Base-by-base conservation (phyloP, 2,113 vertebrate species). In the Brienomyrus brachyistius region DNA sequence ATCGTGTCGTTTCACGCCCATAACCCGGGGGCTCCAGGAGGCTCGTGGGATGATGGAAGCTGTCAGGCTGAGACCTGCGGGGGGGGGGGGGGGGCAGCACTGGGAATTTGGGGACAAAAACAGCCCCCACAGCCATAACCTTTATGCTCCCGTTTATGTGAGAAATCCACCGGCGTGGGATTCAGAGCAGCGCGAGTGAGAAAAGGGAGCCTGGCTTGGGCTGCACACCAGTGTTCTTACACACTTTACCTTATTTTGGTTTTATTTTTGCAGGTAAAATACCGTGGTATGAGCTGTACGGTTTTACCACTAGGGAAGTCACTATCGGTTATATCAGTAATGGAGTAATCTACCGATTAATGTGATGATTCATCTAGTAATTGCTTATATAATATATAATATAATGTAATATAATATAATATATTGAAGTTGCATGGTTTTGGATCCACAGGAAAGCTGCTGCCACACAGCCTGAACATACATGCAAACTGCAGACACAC, bases 1-100 rank as follows among this genome's bases (percentile, higher is more conserved):
- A 54, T 90, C 88, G 56, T 70, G 85, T 89, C 82, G 86, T 87
- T 91, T 91, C 66, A 90, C 54, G 83, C 89, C 89, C 35, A 52
- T 83, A 74, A 74, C 27, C 27, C 11, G 4, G 27, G 11, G 27
- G 66, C 27, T 35, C 4, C 3, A 31, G 66, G 70, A 89, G 88
- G 87, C 89, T 74, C 86, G 70, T 88, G 92, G 70, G 31, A 31
- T 1, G 27, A 2, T 19, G 74, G 77, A 62, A 88, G 43, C 54
- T 87, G 31, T 40, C 77, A 43, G 13, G 6, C 43, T 47, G 77
- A 31, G 19, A 45, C 2, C 17, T 3, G 77, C 1, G 43, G 1
- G 70, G 70, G 5, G 35, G 2, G 13, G 10, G n/a, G 13, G 35
- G 2, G 13, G 10, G n/a, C 4, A 3, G 27, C 66, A 31, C 11